phyloP scores from a whole-genome alignment of 2,888 invertebrate genomes.

The Hoplodrina ambigua region DNA sequence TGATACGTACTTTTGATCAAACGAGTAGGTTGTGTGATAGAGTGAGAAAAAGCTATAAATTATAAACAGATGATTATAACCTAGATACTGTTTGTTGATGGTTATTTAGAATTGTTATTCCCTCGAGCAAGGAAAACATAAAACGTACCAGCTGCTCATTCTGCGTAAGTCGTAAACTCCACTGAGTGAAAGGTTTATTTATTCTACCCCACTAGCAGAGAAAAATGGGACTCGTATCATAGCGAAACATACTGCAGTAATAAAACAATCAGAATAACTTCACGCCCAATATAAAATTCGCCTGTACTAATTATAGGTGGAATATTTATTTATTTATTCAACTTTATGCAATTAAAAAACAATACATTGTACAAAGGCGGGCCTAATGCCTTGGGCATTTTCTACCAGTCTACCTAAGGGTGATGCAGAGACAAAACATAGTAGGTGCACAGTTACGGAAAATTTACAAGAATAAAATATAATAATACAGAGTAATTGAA shows the following conservation, averaged over 20 bases:
- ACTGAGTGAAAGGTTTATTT: conserved; percentile 46
- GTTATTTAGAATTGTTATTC: conserved; percentile 37
- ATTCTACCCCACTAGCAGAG: conserved; percentile 24
- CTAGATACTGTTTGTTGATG: conserved; percentile 3
- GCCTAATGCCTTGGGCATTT: too few relatives aligned
- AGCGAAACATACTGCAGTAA: neutral
- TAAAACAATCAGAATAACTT: conserved; percentile 20
- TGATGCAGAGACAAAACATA: too few relatives aligned
- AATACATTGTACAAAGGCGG: too few relatives aligned
- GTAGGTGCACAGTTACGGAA: too few relatives aligned
- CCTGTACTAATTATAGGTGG: neutral
- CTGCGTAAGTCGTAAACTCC: conserved; percentile 30
- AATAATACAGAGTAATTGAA: too few relatives aligned
- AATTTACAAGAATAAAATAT: too few relatives aligned
- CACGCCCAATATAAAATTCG: neutral
- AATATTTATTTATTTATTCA: too few relatives aligned
- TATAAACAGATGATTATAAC: neutral
- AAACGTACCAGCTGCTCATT: conserved; percentile 36
- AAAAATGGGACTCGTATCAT: conserved; percentile 19
- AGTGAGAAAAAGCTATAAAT: neutral
- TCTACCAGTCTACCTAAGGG: too few relatives aligned
- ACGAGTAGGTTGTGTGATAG: too few relatives aligned
- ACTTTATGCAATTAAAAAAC: too few relatives aligned
- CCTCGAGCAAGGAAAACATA: conserved; percentile 23
- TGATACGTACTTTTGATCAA: too few relatives aligned